These are phyloP conservation scores for Drosophila pruinosa DNA, from an alignment of 1,140 invertebrate genomes.

Conservation along the genomic window DNA sequence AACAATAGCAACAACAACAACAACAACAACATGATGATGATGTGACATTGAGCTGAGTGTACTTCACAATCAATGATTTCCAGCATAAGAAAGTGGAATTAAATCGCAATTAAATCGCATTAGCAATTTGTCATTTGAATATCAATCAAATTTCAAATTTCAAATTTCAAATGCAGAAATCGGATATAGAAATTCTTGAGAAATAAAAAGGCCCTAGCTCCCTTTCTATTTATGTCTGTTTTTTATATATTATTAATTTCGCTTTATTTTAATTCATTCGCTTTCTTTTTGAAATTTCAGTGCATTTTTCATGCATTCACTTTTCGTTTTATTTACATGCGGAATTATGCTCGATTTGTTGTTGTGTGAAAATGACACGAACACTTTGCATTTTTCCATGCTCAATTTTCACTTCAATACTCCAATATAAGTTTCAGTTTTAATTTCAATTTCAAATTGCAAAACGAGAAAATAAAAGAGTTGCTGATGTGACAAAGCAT, in stretches of 20 bases:
- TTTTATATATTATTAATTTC: not conserved
- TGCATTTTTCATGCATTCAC: constrained; percentile 9
- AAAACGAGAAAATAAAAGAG: not conserved
- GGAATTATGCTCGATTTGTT: not conserved
- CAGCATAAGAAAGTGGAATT: not conserved
- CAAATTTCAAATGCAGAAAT: not conserved
- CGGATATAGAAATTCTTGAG: not conserved
- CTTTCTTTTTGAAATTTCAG: not conserved
- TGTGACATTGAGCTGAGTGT: not conserved
- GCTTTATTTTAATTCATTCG: not conserved
- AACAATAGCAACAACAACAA: not conserved
- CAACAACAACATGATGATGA: not conserved
- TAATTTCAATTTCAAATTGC: constrained; percentile 13
- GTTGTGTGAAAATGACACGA: not conserved
- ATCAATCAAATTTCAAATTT: not conserved
- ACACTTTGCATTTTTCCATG: not conserved
- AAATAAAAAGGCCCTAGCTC: not conserved
- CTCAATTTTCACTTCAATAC: constrained; percentile 1
- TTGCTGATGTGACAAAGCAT: constrained; percentile 29
- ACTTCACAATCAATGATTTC: not conserved
- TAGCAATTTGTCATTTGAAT: not conserved
- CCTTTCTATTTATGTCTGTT: not conserved
- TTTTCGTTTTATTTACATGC: not conserved
- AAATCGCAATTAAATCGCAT: not conserved
- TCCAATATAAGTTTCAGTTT: not conserved